Evolutionary conservation across 1,140 invertebrate species (phyloP).

Genomic region (Eurytemora carolleeae): DNA sequence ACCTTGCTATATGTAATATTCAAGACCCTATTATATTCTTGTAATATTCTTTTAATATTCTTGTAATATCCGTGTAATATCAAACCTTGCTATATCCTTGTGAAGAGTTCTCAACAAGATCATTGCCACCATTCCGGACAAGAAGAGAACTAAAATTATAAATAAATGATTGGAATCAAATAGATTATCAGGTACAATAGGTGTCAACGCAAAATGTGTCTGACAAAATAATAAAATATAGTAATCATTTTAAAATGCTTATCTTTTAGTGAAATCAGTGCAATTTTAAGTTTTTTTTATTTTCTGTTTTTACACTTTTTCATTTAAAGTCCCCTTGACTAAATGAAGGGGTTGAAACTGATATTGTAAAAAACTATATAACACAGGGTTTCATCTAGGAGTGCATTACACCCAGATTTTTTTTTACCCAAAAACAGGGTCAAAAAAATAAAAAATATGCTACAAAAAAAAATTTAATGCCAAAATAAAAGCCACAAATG

Average conservation of each 20-base stretch:
- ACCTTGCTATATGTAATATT: conserved; percentile 8
- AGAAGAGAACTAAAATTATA: conserved; percentile 29
- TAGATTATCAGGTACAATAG: conserved; percentile 20
- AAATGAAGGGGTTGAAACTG: background rate
- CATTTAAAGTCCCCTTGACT: too few relatives aligned
- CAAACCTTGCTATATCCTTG: conserved; percentile 94
- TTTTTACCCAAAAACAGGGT: too few relatives aligned
- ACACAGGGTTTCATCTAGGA: too few relatives aligned
- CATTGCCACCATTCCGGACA: conserved; percentile 98
- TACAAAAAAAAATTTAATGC: too few relatives aligned
- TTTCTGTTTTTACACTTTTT: too few relatives aligned
- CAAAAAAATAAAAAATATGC: too few relatives aligned
- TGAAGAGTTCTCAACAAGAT: conserved; percentile 89
- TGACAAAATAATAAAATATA: conserved; percentile 15
- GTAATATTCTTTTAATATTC: background rate
- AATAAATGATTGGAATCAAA: conserved; percentile 37
- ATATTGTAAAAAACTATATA: conserved; percentile 3
- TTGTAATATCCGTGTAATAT: conserved; percentile 64
- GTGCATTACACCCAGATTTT: too few relatives aligned
- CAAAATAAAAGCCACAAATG: too few relatives aligned
- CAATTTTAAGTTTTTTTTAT: too few relatives aligned
- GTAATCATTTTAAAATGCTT: too few relatives aligned
- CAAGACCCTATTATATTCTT: background rate
- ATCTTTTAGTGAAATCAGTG: too few relatives aligned
- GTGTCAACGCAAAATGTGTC: background rate